Base-by-base conservation (phyloP, 2,113 vertebrate species). In the Psophia crepitans region DNA sequence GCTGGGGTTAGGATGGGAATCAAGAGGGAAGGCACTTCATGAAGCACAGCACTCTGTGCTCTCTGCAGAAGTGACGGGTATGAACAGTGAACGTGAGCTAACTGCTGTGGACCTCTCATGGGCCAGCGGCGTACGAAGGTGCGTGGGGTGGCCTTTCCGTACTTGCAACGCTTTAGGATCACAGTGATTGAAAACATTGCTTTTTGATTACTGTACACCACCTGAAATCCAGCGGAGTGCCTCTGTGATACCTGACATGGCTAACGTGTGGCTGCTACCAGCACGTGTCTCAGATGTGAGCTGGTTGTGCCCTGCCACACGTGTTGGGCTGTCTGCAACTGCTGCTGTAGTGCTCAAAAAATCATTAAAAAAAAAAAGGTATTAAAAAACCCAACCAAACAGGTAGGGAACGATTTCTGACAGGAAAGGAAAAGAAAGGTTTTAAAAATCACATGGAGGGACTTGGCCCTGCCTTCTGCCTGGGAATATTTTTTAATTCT, bases 321-420 rank as follows among this genome's bases (percentile, higher is more conserved):
- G 1, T 0, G 1, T 5, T 46, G 28, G 73, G 21, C 44, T 74
- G 20, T 39, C 27, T 35, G 8, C 44, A 70, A 1, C 35, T 66
- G 41, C 54, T 71, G 51, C 4, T 24, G 17, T 24, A 14, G 27
- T 41, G 24, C 23, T 63, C 19, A 24, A 84, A 65, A 80, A 11
- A n/a, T n/a, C n/a, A n/a, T n/a, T n/a, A n/a, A n/a, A 33, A 37
- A 51, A 48, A 65, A n/a, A 4, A 1, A 14, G 11, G 33, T 69
- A 28, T 43, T 43, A 43, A 43, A 65, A 74, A 79, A 18, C 3
- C 2, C 17, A 35, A 9, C 8, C 4, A 64, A 74, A 20, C 13
- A 28, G 53, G 12, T 3, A 3, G 5, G 22, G 28, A 8, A 27
- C 28, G 16, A 48, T 39, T 92, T 83, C 44, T 69, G 27, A 22